Evolutionary conservation across 2,113 vertebrate genomes (phyloP).

Genomic region (Hippocampus comes): DNA sequence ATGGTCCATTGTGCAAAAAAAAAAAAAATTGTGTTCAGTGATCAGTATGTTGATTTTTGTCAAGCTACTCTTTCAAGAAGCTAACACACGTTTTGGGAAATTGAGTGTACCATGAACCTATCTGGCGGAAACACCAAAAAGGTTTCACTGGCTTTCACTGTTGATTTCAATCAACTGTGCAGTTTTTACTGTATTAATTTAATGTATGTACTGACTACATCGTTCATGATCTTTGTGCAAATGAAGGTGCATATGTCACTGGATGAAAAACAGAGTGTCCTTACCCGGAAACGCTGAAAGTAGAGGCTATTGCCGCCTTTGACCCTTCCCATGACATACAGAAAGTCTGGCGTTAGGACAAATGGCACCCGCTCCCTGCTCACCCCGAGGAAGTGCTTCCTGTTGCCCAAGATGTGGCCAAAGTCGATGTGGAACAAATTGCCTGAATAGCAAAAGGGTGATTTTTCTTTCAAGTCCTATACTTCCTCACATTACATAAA

Average conservation of each 20-base stretch:
- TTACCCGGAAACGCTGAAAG: slow-evolving; percentile 73
- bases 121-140: no score
- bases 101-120: no score
- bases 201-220: no score
- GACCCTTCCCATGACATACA: slow-evolving; percentile 74
- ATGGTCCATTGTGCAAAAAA: no score
- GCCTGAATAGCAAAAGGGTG: slow-evolving; percentile 44
- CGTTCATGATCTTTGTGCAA: neutral
- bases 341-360: slow-evolving; percentile 79
- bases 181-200: no score
- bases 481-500: neutral
- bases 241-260: neutral
- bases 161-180: no score
- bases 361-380: slow-evolving; percentile 75
- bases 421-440: slow-evolving; percentile 81
- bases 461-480: neutral
- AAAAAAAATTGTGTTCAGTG: no score
- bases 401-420: slow-evolving; percentile 79
- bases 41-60: no score
- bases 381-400: slow-evolving; percentile 70
- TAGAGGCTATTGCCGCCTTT: slow-evolving; percentile 69
- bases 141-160: no score
- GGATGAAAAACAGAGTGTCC: neutral
- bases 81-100: no score
- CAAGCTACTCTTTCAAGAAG: no score